phyloP scores from a whole-genome alignment of 2,797 vertebrate species.

The Eospalax fontanierii region DNA sequence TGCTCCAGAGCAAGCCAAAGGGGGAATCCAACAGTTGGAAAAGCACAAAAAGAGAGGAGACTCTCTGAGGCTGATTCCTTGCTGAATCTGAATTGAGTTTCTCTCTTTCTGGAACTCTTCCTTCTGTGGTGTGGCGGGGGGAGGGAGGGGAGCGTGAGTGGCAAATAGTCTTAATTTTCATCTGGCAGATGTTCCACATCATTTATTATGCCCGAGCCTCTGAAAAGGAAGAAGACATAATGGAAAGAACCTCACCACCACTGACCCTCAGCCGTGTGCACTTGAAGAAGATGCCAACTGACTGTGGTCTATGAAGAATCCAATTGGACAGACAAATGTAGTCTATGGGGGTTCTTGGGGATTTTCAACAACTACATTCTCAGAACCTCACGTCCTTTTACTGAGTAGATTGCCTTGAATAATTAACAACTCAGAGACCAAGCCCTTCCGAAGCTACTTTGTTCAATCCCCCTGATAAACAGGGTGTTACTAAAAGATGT shows the following conservation, averaged over 20 bases:
- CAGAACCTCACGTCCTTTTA: slow-evolving; percentile 69
- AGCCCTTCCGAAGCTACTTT: slow-evolving; percentile 57
- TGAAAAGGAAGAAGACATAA: slow-evolving; percentile 80
- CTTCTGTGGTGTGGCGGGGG: background rate
- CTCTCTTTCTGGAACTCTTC: slow-evolving; percentile 34
- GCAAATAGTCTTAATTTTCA: slow-evolving; percentile 77
- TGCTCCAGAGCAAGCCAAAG: background rate
- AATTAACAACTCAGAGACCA: slow-evolving; percentile 75
- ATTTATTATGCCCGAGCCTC: slow-evolving; percentile 81
- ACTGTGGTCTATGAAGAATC: slow-evolving; percentile 28
- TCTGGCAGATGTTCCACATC: slow-evolving; percentile 69
- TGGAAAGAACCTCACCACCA: slow-evolving; percentile 80
- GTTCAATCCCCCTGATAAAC: slow-evolving; percentile 14
- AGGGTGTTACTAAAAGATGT: slow-evolving; percentile 36
- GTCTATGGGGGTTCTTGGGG: slow-evolving; percentile 60
- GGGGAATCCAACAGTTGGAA: background rate
- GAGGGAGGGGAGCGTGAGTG: background rate
- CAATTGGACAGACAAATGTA: slow-evolving; percentile 37
- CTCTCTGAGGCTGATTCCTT: background rate
- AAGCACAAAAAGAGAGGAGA: slow-evolving; percentile 27
- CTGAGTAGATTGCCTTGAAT: slow-evolving; percentile 72
- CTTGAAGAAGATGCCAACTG: slow-evolving; percentile 83
- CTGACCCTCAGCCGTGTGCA: slow-evolving; percentile 83
- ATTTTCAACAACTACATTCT: slow-evolving; percentile 64
- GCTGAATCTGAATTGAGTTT: slow-evolving; percentile 19